These are phyloP conservation scores for Lineus longissimus DNA, from an alignment of 1,140 invertebrate species.

Conservation along the genomic window DNA sequence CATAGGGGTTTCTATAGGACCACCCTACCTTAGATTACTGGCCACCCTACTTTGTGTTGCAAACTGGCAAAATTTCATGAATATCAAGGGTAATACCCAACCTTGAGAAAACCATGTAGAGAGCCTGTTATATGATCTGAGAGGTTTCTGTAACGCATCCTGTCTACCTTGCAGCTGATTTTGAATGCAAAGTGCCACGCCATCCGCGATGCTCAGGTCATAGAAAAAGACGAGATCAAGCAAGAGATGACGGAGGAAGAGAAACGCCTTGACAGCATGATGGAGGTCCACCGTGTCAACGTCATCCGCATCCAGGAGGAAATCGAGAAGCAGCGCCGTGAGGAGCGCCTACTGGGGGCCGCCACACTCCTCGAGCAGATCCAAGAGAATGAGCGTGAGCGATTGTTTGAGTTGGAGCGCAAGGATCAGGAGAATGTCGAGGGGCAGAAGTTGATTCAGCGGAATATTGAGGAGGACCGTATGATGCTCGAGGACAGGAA, in stretches of 20 bases:
- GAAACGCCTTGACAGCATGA: constrained; percentile 51
- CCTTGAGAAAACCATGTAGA: neutral
- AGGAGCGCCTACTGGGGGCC: constrained; percentile 47
- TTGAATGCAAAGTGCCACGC: constrained; percentile 55
- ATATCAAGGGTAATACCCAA: too few species aligned
- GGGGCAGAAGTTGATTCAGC: constrained; percentile 51
- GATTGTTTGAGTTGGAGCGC: constrained; percentile 47
- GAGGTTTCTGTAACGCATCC: neutral
- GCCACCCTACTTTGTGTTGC: too few species aligned
- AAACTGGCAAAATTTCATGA: too few species aligned
- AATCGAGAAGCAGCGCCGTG: constrained; percentile 47
- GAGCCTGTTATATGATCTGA: too few species aligned
- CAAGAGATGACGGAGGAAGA: constrained; percentile 50
- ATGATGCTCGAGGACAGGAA: constrained; percentile 39
- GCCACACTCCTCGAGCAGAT: constrained; percentile 52
- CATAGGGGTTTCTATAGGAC: too few species aligned
- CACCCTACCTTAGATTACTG: too few species aligned
- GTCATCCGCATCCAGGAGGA: constrained; percentile 51
- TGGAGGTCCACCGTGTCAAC: constrained; percentile 53
- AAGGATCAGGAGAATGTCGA: constrained; percentile 54
- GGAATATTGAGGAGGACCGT: constrained; percentile 51
- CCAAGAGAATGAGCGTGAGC: constrained; percentile 50
- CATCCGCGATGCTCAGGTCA: constrained; percentile 53
- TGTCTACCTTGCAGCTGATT: constrained; percentile 41
- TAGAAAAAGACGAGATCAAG: constrained; percentile 50